Percentiles rank a stretch among this genome's conserved stretches.
Evolutionary conservation across 2,797 vertebrate species (phyloP).

Genomic region (Dermochelys coriacea): DNA sequence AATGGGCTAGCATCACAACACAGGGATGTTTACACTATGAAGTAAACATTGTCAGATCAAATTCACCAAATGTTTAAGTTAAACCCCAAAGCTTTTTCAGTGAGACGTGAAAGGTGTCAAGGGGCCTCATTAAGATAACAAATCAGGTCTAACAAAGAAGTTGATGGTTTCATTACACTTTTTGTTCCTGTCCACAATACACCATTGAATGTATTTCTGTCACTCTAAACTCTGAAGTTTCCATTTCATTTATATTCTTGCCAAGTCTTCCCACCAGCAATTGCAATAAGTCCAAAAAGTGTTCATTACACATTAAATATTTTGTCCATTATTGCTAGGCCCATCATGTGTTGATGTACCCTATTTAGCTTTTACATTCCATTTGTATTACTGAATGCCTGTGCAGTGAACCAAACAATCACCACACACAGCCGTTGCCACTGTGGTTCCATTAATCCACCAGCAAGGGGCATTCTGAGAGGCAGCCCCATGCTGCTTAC

Average conservation of each 20-base stretch:
- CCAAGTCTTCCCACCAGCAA: neutral
- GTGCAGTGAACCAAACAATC: neutral
- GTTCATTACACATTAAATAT: neutral
- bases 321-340: neutral
- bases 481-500: neutral
- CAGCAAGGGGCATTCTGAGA: neutral
- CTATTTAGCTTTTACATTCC: accelerated
- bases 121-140: neutral
- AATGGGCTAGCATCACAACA: neutral
- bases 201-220: constrained; percentile 30
- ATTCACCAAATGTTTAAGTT: neutral
- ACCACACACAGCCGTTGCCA: neutral
- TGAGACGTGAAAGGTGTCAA: neutral
- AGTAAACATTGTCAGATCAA: neutral
- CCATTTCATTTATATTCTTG: constrained; percentile 14
- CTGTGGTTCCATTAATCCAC: neutral
- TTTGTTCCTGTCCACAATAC: constrained; percentile 11
- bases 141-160: neutral
- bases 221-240: constrained; percentile 5
- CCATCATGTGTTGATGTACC: accelerated
- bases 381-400: neutral
- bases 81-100: neutral
- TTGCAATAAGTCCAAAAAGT: neutral
- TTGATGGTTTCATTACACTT: constrained; percentile 8
- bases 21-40: neutral